Conservation (phyloP, 2,888 invertebrate genomes). For the Scaptomyza cyrtandrae region DNA sequence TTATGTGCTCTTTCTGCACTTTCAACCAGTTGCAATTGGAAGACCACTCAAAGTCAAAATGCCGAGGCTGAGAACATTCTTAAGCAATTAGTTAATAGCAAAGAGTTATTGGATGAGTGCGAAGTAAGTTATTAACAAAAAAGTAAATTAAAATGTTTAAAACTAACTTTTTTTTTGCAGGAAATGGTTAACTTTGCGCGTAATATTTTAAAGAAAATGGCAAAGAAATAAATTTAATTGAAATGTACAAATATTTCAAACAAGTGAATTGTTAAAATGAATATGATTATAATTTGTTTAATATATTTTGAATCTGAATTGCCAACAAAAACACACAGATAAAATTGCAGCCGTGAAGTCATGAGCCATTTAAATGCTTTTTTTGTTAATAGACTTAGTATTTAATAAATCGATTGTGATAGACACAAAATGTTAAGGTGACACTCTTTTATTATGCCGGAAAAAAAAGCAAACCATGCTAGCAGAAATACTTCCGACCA, state of each 20-base stretch:
- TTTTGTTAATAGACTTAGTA: no score
- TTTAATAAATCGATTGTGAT: background rate
- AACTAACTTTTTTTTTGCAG: conserved; percentile 25
- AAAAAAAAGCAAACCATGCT: background rate
- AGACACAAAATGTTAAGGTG: background rate
- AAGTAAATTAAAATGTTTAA: background rate
- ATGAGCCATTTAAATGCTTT: background rate
- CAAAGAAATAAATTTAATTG: conserved; percentile 25
- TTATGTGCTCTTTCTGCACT: conserved; percentile 62
- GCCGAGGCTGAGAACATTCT: conserved; percentile 32
- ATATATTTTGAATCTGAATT: background rate
- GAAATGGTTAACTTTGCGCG: conserved; percentile 51
- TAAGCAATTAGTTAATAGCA: conserved; percentile 46
- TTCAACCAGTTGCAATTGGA: conserved; percentile 45
- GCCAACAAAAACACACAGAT: background rate
- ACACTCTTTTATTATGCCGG: background rate
- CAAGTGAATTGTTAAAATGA: background rate
- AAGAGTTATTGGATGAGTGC: conserved; percentile 43
- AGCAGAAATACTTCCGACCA: background rate
- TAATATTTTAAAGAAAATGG: conserved; percentile 28
- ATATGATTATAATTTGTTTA: background rate
- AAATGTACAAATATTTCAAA: background rate
- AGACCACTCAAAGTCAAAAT: conserved; percentile 23
- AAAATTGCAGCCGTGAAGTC: background rate
- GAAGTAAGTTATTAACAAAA: conserved; percentile 42